Percentiles rank a stretch among this genome's conserved stretches.
Evolutionary conservation across 2,888 invertebrate species (phyloP).

Genomic region (Herminia tarsipennalis): DNA sequence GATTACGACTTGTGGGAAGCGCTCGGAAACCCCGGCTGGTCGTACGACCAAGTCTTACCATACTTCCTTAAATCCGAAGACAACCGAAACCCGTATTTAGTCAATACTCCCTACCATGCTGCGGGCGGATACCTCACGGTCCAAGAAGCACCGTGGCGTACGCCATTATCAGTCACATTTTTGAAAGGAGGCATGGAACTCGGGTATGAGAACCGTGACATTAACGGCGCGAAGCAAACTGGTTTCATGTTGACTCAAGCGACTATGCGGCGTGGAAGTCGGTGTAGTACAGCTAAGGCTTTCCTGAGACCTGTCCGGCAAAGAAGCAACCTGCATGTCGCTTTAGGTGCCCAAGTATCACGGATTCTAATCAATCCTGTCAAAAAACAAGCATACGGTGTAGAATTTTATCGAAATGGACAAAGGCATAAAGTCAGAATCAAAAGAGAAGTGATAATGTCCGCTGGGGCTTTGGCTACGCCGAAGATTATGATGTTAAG

Average conservation of each 20-base stretch:
- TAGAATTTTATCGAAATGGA: constrained; percentile 90
- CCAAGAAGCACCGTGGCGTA: constrained; percentile 93
- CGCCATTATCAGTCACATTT: constrained; percentile 93
- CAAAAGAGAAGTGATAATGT: constrained; percentile 92
- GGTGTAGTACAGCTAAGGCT: constrained; percentile 95
- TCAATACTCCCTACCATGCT: constrained; percentile 90
- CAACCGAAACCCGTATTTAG: constrained; percentile 93
- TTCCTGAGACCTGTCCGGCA: constrained; percentile 93
- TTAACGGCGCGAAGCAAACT: constrained; percentile 93
- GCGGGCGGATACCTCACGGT: constrained; percentile 93
- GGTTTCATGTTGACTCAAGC: constrained; percentile 95
- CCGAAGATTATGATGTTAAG: constrained; percentile 97
- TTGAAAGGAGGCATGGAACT: constrained; percentile 93
- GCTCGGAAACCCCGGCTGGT: constrained; percentile 95
- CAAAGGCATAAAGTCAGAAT: constrained; percentile 88
- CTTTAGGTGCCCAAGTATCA: constrained; percentile 91
- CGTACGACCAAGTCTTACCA: constrained; percentile 91
- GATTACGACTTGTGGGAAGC: constrained; percentile 96
- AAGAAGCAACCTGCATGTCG: constrained; percentile 91
- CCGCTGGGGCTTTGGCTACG: constrained; percentile 94
- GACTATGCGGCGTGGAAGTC: constrained; percentile 92
- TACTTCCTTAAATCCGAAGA: constrained; percentile 96
- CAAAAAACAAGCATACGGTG: constrained; percentile 90
- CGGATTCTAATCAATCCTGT: constrained; percentile 89
- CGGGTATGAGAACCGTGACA: constrained; percentile 92